Percentiles rank a stretch among this genome's conserved stretches.
These are phyloP conservation scores for Ips nitidus DNA, from an alignment of 1,140 invertebrate species.

Conservation along the genomic window DNA sequence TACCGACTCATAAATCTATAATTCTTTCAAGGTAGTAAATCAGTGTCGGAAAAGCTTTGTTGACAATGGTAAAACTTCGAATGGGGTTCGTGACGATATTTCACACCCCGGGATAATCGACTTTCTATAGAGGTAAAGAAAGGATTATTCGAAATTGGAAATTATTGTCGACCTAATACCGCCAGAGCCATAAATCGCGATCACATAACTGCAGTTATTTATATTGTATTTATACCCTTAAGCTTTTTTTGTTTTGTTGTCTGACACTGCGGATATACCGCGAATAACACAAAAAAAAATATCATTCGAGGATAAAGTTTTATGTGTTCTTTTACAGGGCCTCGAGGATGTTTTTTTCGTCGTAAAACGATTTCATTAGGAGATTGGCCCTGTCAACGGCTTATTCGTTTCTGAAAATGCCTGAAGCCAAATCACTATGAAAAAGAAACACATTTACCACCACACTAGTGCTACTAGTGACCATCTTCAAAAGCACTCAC, in stretches of 20 bases:
- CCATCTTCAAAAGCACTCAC: constrained; percentile 30
- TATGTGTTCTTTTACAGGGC: too few species aligned
- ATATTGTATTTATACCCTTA: too few species aligned
- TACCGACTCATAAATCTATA: neutral
- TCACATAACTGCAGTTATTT: too few species aligned
- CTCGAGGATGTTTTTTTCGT: too few species aligned
- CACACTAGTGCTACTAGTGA: constrained; percentile 1
- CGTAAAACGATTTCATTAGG: too few species aligned
- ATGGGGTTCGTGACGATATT: constrained; percentile 12
- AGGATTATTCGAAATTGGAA: neutral
- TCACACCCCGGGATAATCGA: constrained; percentile 13
- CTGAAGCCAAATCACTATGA: neutral
- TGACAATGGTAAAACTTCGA: neutral
- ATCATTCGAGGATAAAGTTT: too few species aligned
- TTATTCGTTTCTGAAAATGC: too few species aligned
- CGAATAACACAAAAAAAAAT: too few species aligned
- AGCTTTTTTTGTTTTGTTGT: too few species aligned
- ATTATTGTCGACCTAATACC: neutral
- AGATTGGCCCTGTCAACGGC: too few species aligned
- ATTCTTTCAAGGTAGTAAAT: neutral
- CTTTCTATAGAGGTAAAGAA: constrained; percentile 15
- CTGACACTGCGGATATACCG: too few species aligned
- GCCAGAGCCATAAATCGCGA: too few species aligned
- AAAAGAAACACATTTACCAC: constrained; percentile 24
- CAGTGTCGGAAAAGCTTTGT: constrained; percentile 1